phyloP scores from a whole-genome alignment of 2,888 invertebrate genomes.

The Melieria crassipennis region DNA sequence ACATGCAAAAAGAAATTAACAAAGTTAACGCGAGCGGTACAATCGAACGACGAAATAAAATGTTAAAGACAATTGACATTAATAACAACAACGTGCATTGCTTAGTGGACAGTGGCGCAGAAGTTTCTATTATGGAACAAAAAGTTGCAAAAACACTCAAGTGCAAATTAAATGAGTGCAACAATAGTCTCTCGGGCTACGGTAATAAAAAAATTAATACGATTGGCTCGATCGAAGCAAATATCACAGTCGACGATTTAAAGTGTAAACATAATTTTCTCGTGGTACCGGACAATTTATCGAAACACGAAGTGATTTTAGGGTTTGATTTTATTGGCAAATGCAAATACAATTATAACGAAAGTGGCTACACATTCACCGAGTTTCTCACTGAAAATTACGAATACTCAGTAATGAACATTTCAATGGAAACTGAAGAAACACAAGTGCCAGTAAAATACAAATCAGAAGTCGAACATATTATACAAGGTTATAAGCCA shows the following conservation, averaged over 20 bases:
- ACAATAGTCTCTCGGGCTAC: conserved; percentile 11
- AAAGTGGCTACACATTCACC: conserved; percentile 12
- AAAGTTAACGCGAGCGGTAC: conserved; percentile 17
- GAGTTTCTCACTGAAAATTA: conserved; percentile 10
- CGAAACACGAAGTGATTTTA: conserved; percentile 10
- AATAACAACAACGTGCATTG: conserved; percentile 15
- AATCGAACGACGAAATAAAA: conserved; percentile 1
- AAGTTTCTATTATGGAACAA: conserved; percentile 18
- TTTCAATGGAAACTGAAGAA: conserved; percentile 16
- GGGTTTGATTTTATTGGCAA: conserved; percentile 21
- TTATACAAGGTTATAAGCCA: conserved; percentile 28
- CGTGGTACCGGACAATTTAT: conserved; percentile 17
- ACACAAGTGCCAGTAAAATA: conserved; percentile 22
- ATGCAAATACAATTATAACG: conserved; percentile 14
- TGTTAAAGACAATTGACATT: conserved; percentile 25
- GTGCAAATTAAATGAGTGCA: conserved; percentile 9
- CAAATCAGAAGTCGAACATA: conserved; percentile 23
- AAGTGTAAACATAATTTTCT: conserved; percentile 9
- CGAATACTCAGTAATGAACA: conserved; percentile 8
- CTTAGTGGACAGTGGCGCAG: conserved; percentile 20
- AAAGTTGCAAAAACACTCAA: conserved; percentile 17
- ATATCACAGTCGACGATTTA: conserved; percentile 6
- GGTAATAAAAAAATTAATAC: conserved; percentile 16
- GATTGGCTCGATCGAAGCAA: not conserved
- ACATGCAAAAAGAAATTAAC: not conserved